phyloP scores from a whole-genome alignment of 1,140 invertebrate species.

The Papilio helenus region DNA sequence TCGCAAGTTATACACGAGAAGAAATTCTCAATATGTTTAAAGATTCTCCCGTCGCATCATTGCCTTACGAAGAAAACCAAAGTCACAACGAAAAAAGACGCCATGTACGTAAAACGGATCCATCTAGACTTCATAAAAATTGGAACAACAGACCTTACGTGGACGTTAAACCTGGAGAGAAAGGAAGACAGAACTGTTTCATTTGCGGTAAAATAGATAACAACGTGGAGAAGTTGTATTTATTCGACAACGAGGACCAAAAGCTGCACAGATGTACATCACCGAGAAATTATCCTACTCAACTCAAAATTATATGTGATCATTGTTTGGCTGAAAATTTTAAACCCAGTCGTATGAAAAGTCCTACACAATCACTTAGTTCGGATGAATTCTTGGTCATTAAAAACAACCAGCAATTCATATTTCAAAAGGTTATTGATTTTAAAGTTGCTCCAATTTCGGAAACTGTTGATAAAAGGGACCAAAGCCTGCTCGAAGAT shows the following conservation, averaged over 20 bases:
- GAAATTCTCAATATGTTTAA: conserved; percentile 78
- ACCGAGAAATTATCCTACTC: conserved; percentile 42
- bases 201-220: conserved; percentile 68
- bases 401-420: conserved; percentile 75
- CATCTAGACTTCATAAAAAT: conserved; percentile 62
- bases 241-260: conserved; percentile 78
- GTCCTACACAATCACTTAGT: conserved; percentile 63
- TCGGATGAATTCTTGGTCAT: conserved; percentile 75
- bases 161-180: conserved; percentile 53
- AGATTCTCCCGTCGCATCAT: conserved; percentile 68
- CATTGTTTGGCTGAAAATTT: conserved; percentile 68
- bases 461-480: conserved; percentile 40
- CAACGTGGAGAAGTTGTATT: conserved; percentile 66
- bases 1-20: conserved; percentile 61
- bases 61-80: conserved; percentile 61
- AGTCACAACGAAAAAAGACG: conserved; percentile 59
- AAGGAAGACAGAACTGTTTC: conserved; percentile 64
- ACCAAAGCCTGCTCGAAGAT: conserved; percentile 42
- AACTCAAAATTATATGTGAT: conserved; percentile 62
- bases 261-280: conserved; percentile 65
- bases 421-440: conserved; percentile 67
- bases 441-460: conserved; percentile 44
- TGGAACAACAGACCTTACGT: conserved; percentile 57
- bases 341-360: conserved; percentile 64
- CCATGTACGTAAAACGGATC: conserved; percentile 73